Conservation (phyloP, 2,113 vertebrate species). For the Atrichornis clamosus region DNA sequence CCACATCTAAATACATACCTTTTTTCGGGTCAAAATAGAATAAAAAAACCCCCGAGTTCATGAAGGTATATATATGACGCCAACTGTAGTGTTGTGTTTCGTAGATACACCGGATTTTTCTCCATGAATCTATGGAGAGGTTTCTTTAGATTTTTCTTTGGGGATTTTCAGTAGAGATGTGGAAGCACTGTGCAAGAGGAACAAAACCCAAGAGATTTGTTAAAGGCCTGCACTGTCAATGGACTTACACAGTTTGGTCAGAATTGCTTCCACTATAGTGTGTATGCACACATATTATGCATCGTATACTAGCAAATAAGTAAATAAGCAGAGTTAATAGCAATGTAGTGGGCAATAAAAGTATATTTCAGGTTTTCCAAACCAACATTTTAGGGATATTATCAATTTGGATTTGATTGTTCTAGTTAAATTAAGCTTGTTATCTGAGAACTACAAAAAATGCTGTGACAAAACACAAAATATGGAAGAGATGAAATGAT, state of each 20-base stretch:
- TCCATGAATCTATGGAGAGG: background rate
- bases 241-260: background rate
- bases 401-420: background rate
- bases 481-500: accelerated
- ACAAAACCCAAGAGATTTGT: background rate
- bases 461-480: background rate
- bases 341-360: background rate
- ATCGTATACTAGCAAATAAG: background rate
- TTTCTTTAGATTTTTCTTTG: background rate
- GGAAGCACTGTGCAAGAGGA: background rate
- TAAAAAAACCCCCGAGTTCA: background rate
- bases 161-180: background rate
- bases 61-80: too few species aligned
- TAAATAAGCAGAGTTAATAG: background rate
- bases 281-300: background rate
- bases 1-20: background rate
- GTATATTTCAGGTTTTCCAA: background rate
- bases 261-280: background rate
- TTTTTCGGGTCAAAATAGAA: background rate
- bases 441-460: background rate
- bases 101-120: background rate
- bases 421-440: background rate
- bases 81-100: background rate
- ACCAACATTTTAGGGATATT: background rate
- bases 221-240: background rate